Base-by-base conservation (phyloP, 1,140 invertebrate genomes). In the Melitaea cinxia region DNA sequence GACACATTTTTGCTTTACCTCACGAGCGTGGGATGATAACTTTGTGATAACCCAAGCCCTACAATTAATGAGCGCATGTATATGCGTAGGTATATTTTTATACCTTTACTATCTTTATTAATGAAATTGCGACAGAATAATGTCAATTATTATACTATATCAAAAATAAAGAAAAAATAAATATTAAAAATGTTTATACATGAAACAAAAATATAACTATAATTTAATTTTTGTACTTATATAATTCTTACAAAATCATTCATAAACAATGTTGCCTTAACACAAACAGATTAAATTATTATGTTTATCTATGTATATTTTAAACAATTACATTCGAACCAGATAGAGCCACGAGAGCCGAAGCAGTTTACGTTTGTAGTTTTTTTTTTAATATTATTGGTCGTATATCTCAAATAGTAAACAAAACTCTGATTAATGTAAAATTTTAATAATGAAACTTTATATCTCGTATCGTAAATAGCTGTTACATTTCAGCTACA, bases 1-100 rank as follows among this genome's bases (percentile, higher is more conserved):
- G 82, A 83, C 85, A 75, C 78, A 80, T 82, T 81, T 84, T 82
- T 76, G 75, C 77, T 78, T 67, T 74, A 79, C 74, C 75, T 78
- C 75, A 65, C 63, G 54, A 69, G 66, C 58, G 70, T 57, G 50
- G 49, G 50, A 47, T 58, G 80, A 86, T 80, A 83, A 82, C 73
- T 64, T 60, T 42, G 4, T 52, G 81, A 83, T 83, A 85, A 83
- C 70, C 74, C 71, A 39, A 52, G 78, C 75, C 80, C 79, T 80
- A 75, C 69, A 72, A 63, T 68, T 68, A 68, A 57, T 53, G 54
- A 57, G 47, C 56, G 57, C 62, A 60, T 26, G 30, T 47, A 35
- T n/a, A 60, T 65, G 54, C 52, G 37, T 64, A 33, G n/a, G n/a
- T 37, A 50, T 64, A 63, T 61, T 67, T 58, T 67, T n/a, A 47